Conservation (phyloP, 2,113 vertebrate species). For the Misgurnus anguillicaudatus region DNA sequence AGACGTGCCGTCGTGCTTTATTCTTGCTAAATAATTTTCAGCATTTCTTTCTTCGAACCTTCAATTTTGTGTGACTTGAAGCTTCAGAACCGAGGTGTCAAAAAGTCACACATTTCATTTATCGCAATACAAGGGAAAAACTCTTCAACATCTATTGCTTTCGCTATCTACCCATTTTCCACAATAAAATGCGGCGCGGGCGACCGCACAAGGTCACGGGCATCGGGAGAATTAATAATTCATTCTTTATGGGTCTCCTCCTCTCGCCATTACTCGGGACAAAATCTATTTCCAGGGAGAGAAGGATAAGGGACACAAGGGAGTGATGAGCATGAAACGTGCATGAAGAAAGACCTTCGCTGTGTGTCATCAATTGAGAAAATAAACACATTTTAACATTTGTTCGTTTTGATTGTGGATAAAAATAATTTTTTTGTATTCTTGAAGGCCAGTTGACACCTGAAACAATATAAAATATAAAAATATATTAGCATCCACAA, state of each 20-base stretch:
- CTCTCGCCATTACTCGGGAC: constrained; percentile 36
- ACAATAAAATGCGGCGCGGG: constrained; percentile 60
- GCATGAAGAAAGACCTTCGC: constrained; percentile 21
- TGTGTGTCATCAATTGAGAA: background rate
- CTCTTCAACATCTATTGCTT: constrained; percentile 65
- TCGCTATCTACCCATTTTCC: constrained; percentile 60
- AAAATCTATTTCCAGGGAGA: constrained; percentile 49
- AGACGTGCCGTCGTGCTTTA: background rate
- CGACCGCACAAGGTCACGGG: constrained; percentile 67
- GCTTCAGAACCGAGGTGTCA: constrained; percentile 24
- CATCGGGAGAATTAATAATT: constrained; percentile 69
- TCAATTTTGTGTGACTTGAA: constrained; percentile 23
- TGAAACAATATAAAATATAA: no score
- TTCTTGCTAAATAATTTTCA: background rate
- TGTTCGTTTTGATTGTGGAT: background rate
- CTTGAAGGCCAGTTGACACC: background rate
- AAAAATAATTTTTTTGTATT: background rate
- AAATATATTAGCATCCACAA: no score
- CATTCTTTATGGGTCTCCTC: constrained; percentile 55
- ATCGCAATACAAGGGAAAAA: constrained; percentile 60
- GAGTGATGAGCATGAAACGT: background rate
- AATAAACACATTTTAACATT: background rate
- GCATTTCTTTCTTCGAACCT: background rate
- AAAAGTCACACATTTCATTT: constrained; percentile 61
- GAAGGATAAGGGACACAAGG: constrained; percentile 44